Evolutionary conservation across 2,888 invertebrate genomes (phyloP).

Genomic region (Trypoxylon attenuatum): DNA sequence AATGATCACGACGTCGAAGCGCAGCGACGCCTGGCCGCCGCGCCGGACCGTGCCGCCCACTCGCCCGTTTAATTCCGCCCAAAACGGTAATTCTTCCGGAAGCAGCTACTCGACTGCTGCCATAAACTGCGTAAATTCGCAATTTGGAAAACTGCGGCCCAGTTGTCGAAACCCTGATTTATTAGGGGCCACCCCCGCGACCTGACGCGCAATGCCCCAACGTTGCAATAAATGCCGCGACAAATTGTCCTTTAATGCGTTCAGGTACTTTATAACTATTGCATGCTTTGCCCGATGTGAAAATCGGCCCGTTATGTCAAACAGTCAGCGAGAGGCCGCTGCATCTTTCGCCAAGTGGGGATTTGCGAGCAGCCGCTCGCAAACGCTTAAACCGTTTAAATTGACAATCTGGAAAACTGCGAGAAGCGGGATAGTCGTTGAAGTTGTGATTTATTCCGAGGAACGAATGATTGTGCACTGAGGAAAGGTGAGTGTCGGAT

Average conservation of each 20-base stretch:
- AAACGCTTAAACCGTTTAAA: conserved; percentile 51
- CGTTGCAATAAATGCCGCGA: conserved; percentile 23
- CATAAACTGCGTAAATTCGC: conserved; percentile 51
- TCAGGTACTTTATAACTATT: neutral
- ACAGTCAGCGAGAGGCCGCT: neutral
- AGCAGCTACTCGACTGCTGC: conserved; percentile 32
- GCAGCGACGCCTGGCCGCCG: conserved; percentile 16
- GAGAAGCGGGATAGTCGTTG: conserved; percentile 52
- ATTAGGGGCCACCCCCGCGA: conserved; percentile 28
- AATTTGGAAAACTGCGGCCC: conserved; percentile 55
- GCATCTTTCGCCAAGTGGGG: no score
- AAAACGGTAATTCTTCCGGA: conserved; percentile 46
- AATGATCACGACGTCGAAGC: conserved; percentile 33
- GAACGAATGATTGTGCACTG: neutral
- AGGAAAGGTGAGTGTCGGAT: neutral
- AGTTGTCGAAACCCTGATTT: conserved; percentile 58
- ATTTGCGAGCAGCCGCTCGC: conserved; percentile 2
- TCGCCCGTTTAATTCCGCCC: conserved; percentile 42
- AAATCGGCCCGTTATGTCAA: neutral
- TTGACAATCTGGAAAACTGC: conserved; percentile 58
- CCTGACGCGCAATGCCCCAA: neutral
- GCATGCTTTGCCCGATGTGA: no score
- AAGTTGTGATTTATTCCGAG: conserved; percentile 59
- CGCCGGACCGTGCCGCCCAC: neutral
- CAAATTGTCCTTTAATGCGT: conserved; percentile 11